Evolutionary conservation across 2,797 vertebrate genomes (phyloP), one percentile per base, ranked within the genome.

Genomic region (Ctenopoma multispine): DNA sequence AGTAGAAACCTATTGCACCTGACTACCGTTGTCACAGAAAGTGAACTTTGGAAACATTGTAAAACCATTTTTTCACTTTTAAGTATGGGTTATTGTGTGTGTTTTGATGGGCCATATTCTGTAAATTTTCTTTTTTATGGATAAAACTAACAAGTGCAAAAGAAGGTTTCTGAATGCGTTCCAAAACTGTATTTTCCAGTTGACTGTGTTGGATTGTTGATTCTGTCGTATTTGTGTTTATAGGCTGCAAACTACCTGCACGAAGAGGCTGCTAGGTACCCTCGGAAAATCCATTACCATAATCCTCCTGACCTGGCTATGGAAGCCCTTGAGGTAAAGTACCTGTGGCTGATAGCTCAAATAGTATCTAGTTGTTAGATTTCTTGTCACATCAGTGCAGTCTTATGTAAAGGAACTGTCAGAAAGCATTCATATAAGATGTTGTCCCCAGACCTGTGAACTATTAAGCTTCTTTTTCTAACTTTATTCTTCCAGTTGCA

Each of bases 251-350:
- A 97, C 72, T 97, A 96, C 89, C 84, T 99, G 62, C 97, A 99
- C 0, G 98, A 99, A 86, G 98, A 99, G 89, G 97, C 98, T 2
- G 98, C 98, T 70, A 94, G 96, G 21, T 99, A 99, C 24, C 98
- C 98, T 0, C 96, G 97, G 72, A 99, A 99, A 93, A 99, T 99
- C 83, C 97, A 99, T 89, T 99, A 99, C 90, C 98, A 99, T 85
- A 99, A 98, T 76, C 97, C 97, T 4, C 98, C 98, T 0, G 98
- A 98, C 72, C 93, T 99, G 79, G 98, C 98, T 69, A 98, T 99
- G 97, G 98, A 99, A 85, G 97, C 98, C 0, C 80, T 99, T 81
- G 98, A 99, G 97, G 98, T 99, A 95, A 94, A 76, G n/a, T 24
- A 31, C 57, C 60, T 63, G 72, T 50, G 40, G 49, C 63, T 73